Percentiles rank a stretch among this genome's conserved stretches.
phyloP scores from a whole-genome alignment of 1,140 invertebrate genomes.

The Drosophila oshimai region DNA sequence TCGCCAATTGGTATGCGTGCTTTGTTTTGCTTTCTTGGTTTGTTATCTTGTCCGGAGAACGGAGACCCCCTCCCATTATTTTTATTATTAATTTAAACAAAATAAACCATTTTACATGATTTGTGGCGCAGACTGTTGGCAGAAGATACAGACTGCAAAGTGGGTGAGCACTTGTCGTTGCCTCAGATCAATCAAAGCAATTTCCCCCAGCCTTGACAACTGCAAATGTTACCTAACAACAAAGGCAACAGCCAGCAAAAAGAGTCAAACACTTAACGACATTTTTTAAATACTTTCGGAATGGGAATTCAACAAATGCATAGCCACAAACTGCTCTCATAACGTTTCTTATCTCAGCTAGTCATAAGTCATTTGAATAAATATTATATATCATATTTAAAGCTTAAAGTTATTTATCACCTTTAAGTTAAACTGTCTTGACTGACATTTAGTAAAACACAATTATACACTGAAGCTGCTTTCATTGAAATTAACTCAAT shows the following conservation, averaged over 20 bases:
- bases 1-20: constrained; percentile 53
- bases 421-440: not conserved
- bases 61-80: constrained; percentile 9
- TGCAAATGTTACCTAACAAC: constrained; percentile 1
- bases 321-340: not conserved
- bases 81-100: constrained; percentile 43
- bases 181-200: constrained; percentile 6
- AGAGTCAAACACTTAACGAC: not conserved
- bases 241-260: not conserved
- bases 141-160: constrained; percentile 15
- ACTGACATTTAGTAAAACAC: not conserved
- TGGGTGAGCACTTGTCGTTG: constrained; percentile 6
- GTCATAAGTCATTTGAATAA: not conserved
- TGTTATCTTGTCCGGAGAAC: constrained; percentile 5
- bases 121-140: constrained; percentile 9
- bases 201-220: constrained; percentile 5
- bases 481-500: not conserved
- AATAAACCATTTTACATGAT: constrained; percentile 32
- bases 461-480: not conserved
- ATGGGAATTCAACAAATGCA: not conserved
- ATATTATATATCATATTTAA: not conserved
- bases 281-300: not conserved
- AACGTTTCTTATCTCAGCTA: not conserved
- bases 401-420: not conserved
- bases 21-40: constrained; percentile 16